Evolutionary conservation across 1,140 invertebrate genomes (phyloP), one percentile per base, ranked within the genome.

Genomic region (Bombus pyrosoma): DNA sequence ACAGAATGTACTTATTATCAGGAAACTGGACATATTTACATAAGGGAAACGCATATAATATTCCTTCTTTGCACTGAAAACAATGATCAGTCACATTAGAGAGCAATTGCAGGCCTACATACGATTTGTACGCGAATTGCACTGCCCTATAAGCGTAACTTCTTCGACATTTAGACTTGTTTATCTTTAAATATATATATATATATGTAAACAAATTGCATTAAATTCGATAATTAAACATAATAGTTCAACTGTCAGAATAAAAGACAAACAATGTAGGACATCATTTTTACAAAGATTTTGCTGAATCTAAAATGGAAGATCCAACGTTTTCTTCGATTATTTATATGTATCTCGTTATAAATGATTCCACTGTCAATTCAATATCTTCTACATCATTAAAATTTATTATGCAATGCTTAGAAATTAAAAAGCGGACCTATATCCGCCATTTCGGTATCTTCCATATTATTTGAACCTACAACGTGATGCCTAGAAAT

Each of bases 361-460:
- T 92, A 94, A 90, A 92, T 89, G 91, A 76, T 91, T 91, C 9
- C 91, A 79, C 22, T n/a, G 8, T 22, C 37, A 41, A 3, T 80
- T 80, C 25, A 18, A 66, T 59, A 66, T 64, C 39, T 41, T 78
- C 28, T 39, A 9, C 64, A 66, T 47, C n/a, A 34, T 43, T 68
- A 28, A 28, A 80, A 71, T 69, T 47, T 80, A 37, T 39, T 25
- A 69, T 13, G 25, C 15, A n/a, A 34, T 53, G 18, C 10, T 57
- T 73, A 73, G 6, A 59, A 81, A 57, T 73, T 59, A 47, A 59
- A 59, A 64, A 73, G 37, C 15, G 68, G 93, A 47, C 88, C 92
- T 34, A 93, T 91, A 72, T 94, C 94, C 88, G 94, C 93, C 93
- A 95, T 95, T 78, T 95, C 94, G 18, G 93, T 91, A 86, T 95